Evolutionary conservation across 2,113 vertebrate genomes (phyloP), one percentile per base, ranked within the genome.

Genomic region (Colius striatus): DNA sequence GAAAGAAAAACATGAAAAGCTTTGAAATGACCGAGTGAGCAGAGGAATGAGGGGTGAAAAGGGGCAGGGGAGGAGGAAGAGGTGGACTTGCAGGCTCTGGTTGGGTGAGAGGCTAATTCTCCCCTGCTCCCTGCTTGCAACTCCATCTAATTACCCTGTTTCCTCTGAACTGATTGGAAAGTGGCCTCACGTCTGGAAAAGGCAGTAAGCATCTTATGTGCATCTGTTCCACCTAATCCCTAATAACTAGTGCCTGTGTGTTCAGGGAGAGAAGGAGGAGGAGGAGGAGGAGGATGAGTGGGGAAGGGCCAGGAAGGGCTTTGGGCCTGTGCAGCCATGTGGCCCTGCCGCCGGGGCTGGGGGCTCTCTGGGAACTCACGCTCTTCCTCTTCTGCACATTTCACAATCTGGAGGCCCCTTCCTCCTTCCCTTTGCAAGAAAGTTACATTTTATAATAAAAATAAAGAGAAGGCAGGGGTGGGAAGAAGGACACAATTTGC

Each of bases 171-270:
- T 88, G 94, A 96, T 94, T 97, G 96, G 96, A 98, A 97, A 97
- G 95, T 82, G 88, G 96, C 85, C 95, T 95, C 87, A 93, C 84
- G 97, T 97, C 97, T 97, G 96, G 96, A 97, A 97, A 95, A 96
- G 94, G 93, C 96, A 16, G 7, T 95, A 97, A 98, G 97, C 97
- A 95, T 97, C 97, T 97, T 97, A 97, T 72, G 82, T 93, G 89
- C 97, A 96, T 96, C 94, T 98, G 97, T 96, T 96, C 96, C 67
- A 84, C 86, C 94, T 98, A 98, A 98, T 98, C 97, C 97, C 93
- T 87, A 71, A 63, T 94, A 92, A 96, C 70, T 81, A 50, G 75
- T 21, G 91, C 94, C 92, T 96, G 95, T 97, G 96, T 95, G 87
- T 89, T 94, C 80, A 7, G 34, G 41, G 45, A 88, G 81, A 58